These are phyloP conservation scores for Eufriesea mexicana DNA, from an alignment of 1,140 invertebrate genomes.

Conservation along the genomic window DNA sequence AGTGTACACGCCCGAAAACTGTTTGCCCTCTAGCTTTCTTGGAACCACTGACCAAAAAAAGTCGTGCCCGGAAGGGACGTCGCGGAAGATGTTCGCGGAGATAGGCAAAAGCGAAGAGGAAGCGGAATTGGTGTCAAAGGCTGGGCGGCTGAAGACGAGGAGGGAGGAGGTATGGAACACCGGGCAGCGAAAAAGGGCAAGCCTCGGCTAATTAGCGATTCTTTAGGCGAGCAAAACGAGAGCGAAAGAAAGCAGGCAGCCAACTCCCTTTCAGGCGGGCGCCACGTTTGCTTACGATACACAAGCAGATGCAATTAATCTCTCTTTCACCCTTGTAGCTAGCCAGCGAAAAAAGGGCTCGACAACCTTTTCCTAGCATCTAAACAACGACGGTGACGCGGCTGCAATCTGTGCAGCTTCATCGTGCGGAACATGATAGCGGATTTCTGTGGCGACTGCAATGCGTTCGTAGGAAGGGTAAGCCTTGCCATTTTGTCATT, in stretches of 20 bases:
- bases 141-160: neutral
- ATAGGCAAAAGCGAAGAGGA: neutral
- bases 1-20: neutral
- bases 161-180: neutral
- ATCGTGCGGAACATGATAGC: neutral
- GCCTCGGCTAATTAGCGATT: constrained; percentile 68
- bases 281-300: constrained; percentile 66
- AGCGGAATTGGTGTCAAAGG: constrained; percentile 9
- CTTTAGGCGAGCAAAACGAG: constrained; percentile 56
- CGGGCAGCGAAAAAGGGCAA: constrained; percentile 23
- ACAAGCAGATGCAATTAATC: constrained; percentile 70
- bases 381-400: neutral
- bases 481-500: too few relatives aligned
- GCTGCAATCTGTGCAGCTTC: too few relatives aligned
- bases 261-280: constrained; percentile 42
- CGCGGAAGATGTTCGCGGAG: neutral
- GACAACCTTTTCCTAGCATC: neutral
- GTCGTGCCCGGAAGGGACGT: neutral
- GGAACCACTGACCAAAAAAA: neutral
- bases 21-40: neutral
- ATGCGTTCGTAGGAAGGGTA: too few relatives aligned
- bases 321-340: constrained; percentile 58
- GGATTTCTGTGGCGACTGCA: too few relatives aligned
- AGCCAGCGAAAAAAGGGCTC: constrained; percentile 37
- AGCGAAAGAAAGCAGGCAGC: constrained; percentile 31